Evolutionary conservation across 1,140 invertebrate species (phyloP), one percentile per base, ranked within the genome.

Genomic region (Anastrepha obliqua): DNA sequence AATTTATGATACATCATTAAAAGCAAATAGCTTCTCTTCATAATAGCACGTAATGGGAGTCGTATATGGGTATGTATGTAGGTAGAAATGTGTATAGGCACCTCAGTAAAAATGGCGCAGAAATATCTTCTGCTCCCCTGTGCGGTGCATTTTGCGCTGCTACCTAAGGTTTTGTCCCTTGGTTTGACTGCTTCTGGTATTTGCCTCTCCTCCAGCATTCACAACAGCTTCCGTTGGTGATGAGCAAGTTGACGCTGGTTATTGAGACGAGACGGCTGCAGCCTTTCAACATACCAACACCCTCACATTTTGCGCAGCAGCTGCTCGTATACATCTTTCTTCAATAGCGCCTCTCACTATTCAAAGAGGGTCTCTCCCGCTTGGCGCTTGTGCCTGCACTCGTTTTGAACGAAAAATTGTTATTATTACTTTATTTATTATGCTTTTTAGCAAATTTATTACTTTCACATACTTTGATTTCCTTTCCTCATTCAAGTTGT

Each of bases 341-440:
- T 29, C 29, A 29, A 29, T 29, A 29, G 29, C 29, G 29, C 29
- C 29, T 29, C 29, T 29, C 29, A 29, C 29, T 29, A 29, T 29
- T 29, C 29, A 29, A 29, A 29, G 1, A 29, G 29, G 29, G 29
- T 29, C 29, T 29, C 29, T 1, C 0, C 29, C 0, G 51, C 6
- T 55, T 55, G 51, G 51, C 11, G 6, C 11, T 55, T 55, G 5
- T 51, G 17, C 39, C 4, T 44, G 58, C 51, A 13, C 44, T 17
- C 42, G 17, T 15, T 67, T 74, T 74, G 42, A 74, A 4, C 65
- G 65, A 92, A 92, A 92, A 92, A 89, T 89, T 74, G 88, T 91
- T 92, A 92, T 92, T 92, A 91, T 92, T 92, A 91, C 91, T 92
- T 92, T 91, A 92, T 92, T 92, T 92, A 92, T 92, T 89, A 89